These are phyloP conservation scores for Toxostoma redivivum DNA, from an alignment of 2,113 vertebrate species.

Conservation along the genomic window DNA sequence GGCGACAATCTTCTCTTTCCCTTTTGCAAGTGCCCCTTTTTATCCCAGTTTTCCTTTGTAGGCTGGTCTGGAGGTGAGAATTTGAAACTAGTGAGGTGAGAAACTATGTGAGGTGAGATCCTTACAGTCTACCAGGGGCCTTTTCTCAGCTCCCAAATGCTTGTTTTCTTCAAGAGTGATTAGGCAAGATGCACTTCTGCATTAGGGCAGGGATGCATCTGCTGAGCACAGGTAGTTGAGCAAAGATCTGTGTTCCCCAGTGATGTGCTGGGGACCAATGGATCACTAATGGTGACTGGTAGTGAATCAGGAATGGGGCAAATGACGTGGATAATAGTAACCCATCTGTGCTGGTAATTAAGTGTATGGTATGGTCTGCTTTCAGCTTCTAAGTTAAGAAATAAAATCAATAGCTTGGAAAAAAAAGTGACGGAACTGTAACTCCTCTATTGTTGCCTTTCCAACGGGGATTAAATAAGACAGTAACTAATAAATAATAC, in stretches of 20 bases:
- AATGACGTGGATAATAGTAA: neutral
- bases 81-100: neutral
- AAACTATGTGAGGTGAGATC: fast-evolving
- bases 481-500: slow-evolving; percentile 53
- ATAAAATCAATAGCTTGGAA: neutral
- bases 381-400: neutral
- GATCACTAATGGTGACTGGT: neutral
- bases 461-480: slow-evolving; percentile 45
- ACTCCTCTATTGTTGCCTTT: slow-evolving; percentile 40
- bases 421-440: neutral
- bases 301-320: neutral
- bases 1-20: neutral
- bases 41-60: neutral
- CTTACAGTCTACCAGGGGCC: neutral
- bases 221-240: neutral
- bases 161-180: fast-evolving
- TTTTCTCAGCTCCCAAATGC: fast-evolving
- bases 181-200: neutral
- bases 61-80: neutral
- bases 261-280: neutral
- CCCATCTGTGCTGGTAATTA: neutral
- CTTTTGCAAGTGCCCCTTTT: neutral
- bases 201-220: neutral
- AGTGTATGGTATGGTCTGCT: neutral
- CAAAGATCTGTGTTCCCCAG: neutral